Base-by-base conservation (phyloP, 1,140 invertebrate genomes). In the Drosophila watanabei region DNA sequence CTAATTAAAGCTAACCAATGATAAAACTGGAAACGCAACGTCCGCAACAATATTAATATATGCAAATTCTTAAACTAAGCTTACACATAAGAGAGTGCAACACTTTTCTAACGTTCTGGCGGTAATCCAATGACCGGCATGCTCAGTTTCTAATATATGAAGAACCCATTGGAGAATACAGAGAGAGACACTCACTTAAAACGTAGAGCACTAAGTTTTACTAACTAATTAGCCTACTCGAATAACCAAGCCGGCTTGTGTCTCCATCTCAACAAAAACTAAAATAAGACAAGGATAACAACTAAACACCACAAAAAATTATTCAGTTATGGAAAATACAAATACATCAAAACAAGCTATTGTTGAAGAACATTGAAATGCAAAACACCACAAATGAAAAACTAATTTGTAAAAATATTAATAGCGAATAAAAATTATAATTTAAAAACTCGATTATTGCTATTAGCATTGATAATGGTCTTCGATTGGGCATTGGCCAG, bases 371-470 rank as follows among this genome's bases (percentile, higher is more conserved):
- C 56, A 54, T 59, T 72, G 11, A 72, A 61, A 86, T 37, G 62
- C 45, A 79, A 86, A 59, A 66, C 64, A 70, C 62, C 51, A 71
- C 46, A 79, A 51, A 24, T 65, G 64, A 60, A 69, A 63, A 79
- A 68, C 51, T 32, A 77, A 90, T 85, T 82, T 89, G 86, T 89
- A 89, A 70, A 75, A 61, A 84, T 89, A 81, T 63, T 64, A 79
- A 79, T 90, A 90, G 80, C 82, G 48, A 88, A 90, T 90, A 89
- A 84, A 85, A 68, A 90, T 68, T 71, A 89, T 79, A 65, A 82
- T 79, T 80, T 60, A 63, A 85, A 80, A 90, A 75, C 72, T 75
- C 43, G 51, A 79, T 56, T 45, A 49, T 45, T 43, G 32, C 35
- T 69, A 60, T 49, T 77, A 24, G 43, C n/a, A 39, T 37, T 75